Conservation (phyloP, 2,113 vertebrate species). For the Myodes glareolus region DNA sequence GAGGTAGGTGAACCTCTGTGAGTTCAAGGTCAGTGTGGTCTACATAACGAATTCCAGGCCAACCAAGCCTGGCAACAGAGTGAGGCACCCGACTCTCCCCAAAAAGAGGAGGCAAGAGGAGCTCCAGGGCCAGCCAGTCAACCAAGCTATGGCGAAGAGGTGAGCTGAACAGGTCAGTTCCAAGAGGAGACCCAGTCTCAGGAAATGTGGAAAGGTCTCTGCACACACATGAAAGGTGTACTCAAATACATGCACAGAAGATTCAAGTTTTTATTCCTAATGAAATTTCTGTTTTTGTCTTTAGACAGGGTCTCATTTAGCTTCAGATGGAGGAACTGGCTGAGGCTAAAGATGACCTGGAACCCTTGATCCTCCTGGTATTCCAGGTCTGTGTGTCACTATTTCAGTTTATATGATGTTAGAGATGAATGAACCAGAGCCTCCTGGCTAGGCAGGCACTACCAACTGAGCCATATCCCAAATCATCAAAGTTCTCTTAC, state of each 20-base stretch:
- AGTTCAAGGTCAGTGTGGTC: neutral
- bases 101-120: neutral
- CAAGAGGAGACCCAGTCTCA: neutral
- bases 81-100: no score
- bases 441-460: neutral
- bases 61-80: neutral
- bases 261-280: neutral
- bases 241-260: neutral
- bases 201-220: neutral
- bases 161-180: neutral
- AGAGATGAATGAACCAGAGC: no score
- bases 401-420: neutral
- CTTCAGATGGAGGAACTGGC: neutral
- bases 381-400: neutral
- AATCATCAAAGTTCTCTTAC: neutral
- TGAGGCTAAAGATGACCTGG: neutral
- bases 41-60: neutral
- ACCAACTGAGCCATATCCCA: neutral
- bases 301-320: neutral
- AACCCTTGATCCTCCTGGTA: neutral
- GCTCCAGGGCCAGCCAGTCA: neutral
- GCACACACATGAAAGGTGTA: neutral
- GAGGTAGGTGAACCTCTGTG: neutral
- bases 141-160: no score
- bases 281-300: neutral